Base-by-base conservation (phyloP, 1,140 invertebrate genomes). In the Platyura marginata region DNA sequence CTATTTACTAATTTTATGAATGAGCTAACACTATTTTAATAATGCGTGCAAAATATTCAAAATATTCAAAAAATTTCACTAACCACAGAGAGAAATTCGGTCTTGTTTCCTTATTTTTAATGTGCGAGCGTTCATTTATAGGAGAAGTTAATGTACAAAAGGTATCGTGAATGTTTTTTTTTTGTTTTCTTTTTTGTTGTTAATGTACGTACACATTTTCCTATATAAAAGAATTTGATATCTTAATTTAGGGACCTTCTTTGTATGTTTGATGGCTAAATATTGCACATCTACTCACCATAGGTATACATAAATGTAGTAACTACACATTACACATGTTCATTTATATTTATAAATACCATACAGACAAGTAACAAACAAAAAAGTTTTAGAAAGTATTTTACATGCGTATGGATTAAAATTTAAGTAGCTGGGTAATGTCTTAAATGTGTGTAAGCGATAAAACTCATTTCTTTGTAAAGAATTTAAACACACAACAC, bases 1-100 rank as follows among this genome's bases (percentile, higher is more conserved):
- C n/a, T 38, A 2, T 18, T 38, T 18, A 21, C 36, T 38, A 18
- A 38, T 38, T 38, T 38, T 38, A 38, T 38, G 36, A 38, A 38
- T 38, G 36, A 38, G 36, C 36, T 20, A 38, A 38, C 36, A 38
- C 36, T 38, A 38, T 38, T 38, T 38, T 38, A 18, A 38, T 38
- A 38, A 18, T 18, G n/a, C 36, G 36, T 18, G 36, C 36, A 38
- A 18, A 38, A 38, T 18, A 18, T 18, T 6, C n/a, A 38, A 38
- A 38, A 38, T 38, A 38, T 38, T 38, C 36, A 18, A 38, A 38
- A 38, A 18, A 38, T 38, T 38, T 38, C 10, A 29, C 25, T 10
- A 38, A 38, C n/a, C 25, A 29, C 16, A 5, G 20, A 18, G 11
- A 38, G 4, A 6, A 18, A 10, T 11, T 18, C 9, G 6, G 15